Evolutionary conservation across 2,888 invertebrate genomes (phyloP).

Genomic region (Allolobophora icterica): DNA sequence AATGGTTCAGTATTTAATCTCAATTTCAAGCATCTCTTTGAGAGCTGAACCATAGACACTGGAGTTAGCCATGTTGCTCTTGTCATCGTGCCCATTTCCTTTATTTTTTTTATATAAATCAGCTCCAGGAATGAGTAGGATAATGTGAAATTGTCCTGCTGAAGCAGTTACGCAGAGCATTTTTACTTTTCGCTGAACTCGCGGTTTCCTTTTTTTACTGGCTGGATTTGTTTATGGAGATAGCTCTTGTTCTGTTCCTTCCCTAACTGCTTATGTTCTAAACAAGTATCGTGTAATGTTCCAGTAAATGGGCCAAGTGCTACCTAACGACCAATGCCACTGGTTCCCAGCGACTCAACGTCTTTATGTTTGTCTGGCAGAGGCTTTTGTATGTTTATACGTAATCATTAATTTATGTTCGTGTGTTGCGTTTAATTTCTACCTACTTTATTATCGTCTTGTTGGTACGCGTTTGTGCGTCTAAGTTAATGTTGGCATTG

Average conservation of each 20-base stretch:
- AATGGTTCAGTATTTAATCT: background rate
- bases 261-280: background rate
- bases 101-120: background rate
- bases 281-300: background rate
- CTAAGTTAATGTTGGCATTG: background rate
- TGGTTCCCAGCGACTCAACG: background rate
- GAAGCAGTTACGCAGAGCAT: background rate
- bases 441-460: background rate
- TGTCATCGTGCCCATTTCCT: background rate
- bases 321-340: background rate
- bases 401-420: background rate
- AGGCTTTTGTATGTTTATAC: background rate
- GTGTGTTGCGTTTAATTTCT: background rate
- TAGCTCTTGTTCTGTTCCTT: background rate
- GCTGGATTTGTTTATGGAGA: background rate
- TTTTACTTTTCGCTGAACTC: background rate
- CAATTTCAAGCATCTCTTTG: background rate
- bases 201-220: background rate
- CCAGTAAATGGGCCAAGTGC: background rate
- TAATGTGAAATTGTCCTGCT: background rate
- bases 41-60: background rate
- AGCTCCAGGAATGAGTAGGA: background rate
- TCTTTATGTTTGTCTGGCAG: background rate
- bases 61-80: background rate
- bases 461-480: background rate